A percentile compares a stretch with the other conserved stretches of the same genome.
Conservation (phyloP, 2,113 vertebrate genomes). For the Rhipidura dahli region DNA sequence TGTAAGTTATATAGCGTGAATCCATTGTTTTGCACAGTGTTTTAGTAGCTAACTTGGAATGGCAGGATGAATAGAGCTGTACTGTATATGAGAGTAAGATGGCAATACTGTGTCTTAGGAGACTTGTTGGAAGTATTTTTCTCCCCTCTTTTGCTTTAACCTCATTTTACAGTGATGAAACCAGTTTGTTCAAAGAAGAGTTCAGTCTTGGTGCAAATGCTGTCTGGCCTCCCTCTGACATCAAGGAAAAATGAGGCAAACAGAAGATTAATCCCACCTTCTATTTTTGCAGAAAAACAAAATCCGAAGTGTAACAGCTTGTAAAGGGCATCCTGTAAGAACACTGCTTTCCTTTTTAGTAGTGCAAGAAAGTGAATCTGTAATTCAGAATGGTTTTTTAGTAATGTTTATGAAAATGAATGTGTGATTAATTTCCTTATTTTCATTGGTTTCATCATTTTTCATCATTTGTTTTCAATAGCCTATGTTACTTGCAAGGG, state of each 20-base stretch:
- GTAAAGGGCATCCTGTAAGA: background rate
- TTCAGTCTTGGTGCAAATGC: background rate
- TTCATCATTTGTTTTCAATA: background rate
- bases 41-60: background rate
- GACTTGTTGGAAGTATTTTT: background rate
- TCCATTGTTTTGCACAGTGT: background rate
- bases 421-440: background rate
- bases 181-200: background rate
- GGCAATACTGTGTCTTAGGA: background rate
- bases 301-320: background rate
- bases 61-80: background rate
- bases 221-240: background rate
- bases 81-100: background rate
- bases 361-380: background rate
- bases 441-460: background rate
- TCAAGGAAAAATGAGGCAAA: background rate
- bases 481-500: background rate
- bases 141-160: background rate
- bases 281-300: background rate
- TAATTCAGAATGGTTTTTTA: background rate
- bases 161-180: background rate
- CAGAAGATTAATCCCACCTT: background rate
- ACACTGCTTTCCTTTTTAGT: background rate
- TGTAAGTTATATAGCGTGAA: rapidly evolving
- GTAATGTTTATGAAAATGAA: background rate